Percentiles rank a stretch among this genome's conserved stretches.
phyloP scores from a whole-genome alignment of 2,113 vertebrate species.

The Cettia cetti region DNA sequence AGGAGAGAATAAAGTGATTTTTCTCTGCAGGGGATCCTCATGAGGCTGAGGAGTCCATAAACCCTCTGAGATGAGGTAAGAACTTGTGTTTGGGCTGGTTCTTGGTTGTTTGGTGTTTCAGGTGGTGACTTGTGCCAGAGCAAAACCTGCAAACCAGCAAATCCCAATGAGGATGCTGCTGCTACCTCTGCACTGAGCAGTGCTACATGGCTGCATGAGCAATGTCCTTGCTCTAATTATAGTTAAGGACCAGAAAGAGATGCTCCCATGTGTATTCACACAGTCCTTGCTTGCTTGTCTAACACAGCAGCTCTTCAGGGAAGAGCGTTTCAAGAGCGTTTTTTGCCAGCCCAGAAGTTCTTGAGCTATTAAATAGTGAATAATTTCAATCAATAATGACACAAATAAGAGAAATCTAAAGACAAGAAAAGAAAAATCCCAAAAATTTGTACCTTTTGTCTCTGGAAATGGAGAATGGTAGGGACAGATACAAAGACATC shows the following conservation, averaged over 20 bases:
- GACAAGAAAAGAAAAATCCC: neutral
- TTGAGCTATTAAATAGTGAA: neutral
- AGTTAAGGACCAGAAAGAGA: neutral
- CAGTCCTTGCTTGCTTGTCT: neutral
- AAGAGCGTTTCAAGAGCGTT: neutral
- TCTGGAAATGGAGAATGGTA: neutral
- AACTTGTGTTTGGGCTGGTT: rapidly evolving
- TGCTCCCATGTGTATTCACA: rapidly evolving
- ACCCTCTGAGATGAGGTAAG: neutral
- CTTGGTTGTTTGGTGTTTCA: neutral
- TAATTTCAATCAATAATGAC: neutral
- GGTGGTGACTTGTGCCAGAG: neutral
- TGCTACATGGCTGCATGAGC: rapidly evolving
- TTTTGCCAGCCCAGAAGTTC: neutral
- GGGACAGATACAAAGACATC: neutral
- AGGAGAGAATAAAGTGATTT: neutral
- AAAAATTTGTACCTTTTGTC: neutral
- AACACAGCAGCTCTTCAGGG: neutral
- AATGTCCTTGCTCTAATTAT: neutral
- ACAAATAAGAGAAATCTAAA: neutral
- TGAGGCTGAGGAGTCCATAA: neutral
- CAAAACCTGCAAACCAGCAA: neutral
- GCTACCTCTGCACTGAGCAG: neutral
- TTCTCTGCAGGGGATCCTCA: rapidly evolving
- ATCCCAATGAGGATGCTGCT: rapidly evolving